Evolutionary conservation across 2,888 invertebrate genomes (phyloP).

Genomic region (Lasius fuliginosus): DNA sequence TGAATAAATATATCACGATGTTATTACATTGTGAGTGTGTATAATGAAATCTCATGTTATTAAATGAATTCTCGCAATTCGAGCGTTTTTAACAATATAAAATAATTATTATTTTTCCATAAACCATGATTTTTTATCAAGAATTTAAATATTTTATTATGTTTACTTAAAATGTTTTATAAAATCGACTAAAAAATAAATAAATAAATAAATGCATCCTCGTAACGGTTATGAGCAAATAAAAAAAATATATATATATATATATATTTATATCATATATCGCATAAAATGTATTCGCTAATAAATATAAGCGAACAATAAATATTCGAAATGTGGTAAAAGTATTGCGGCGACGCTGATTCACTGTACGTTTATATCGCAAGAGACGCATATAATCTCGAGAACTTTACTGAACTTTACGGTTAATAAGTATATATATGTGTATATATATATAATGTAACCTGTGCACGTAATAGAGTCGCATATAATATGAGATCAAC

Average conservation of each 20-base stretch:
- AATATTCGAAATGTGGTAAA: constrained; percentile 1
- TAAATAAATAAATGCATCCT: neutral
- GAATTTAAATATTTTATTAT: neutral
- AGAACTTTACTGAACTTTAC: constrained; percentile 23
- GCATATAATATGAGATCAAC: constrained; percentile 40
- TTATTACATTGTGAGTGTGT: constrained; percentile 23
- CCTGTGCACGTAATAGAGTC: neutral
- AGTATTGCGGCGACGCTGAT: neutral
- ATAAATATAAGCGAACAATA: neutral
- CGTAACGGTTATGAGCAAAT: neutral
- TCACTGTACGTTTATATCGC: neutral
- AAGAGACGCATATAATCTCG: neutral
- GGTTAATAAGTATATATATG: neutral
- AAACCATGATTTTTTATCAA: neutral
- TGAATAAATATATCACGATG: constrained; percentile 11
- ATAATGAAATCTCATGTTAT: constrained; percentile 26
- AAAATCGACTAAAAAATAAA: neutral
- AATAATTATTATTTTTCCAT: constrained; percentile 11
- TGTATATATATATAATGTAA: neutral
- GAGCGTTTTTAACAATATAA: constrained; percentile 4
- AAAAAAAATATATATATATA: neutral
- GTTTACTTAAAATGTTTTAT: neutral
- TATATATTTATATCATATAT: neutral
- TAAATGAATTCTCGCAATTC: constrained; percentile 25
- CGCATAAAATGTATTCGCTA: neutral